phyloP scores from a whole-genome alignment of 2,113 vertebrate genomes.

The Gymnobelideus leadbeateri region DNA sequence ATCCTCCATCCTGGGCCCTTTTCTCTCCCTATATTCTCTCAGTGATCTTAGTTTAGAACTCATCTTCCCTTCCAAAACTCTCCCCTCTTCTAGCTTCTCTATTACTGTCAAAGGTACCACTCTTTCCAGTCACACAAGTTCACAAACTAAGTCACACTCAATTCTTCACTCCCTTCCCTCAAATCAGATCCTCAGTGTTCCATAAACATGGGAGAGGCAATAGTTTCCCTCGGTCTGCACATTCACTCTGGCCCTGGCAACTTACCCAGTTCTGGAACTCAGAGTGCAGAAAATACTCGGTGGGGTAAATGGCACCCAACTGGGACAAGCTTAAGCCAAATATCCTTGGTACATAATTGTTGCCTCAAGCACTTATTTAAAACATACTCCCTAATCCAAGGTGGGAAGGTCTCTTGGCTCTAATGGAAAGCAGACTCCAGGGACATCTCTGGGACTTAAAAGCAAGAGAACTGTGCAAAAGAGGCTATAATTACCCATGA shows the following conservation, averaged over 20 bases:
- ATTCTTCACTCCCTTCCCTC: background rate
- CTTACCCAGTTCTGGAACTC: background rate
- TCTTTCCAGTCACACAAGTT: background rate
- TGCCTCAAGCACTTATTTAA: background rate
- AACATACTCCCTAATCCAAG: background rate
- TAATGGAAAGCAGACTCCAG: background rate
- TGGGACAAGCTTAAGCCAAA: background rate
- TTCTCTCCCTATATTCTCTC: background rate
- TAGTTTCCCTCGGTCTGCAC: background rate
- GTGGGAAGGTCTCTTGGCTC: background rate
- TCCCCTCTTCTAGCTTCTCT: background rate
- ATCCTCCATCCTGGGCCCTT: background rate
- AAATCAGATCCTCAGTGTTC: background rate
- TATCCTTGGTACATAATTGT: background rate
- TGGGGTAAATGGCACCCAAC: background rate
- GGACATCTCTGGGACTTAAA: background rate
- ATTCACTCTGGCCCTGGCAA: background rate
- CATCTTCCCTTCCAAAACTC: background rate
- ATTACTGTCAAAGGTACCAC: background rate
- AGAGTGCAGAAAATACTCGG: background rate
- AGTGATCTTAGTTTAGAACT: background rate
- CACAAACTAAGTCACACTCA: background rate
- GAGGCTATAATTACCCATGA: background rate
- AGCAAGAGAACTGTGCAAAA: background rate
- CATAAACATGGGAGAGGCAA: background rate